Evolutionary conservation across 2,888 invertebrate genomes (phyloP), one percentile per base, ranked within the genome.

Genomic region (Andrena praecox): DNA sequence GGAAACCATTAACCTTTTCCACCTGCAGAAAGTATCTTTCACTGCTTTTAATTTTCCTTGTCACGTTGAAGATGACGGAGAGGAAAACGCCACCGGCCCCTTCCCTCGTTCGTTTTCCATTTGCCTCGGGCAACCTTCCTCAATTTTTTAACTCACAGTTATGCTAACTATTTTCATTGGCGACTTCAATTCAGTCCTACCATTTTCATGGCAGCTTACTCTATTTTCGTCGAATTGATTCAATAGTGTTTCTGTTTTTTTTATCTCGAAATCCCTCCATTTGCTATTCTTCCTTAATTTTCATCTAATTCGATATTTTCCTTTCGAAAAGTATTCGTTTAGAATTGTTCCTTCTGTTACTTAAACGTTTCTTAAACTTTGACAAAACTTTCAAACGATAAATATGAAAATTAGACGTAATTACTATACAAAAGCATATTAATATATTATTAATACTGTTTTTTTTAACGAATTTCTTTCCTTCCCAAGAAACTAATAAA

Each of bases 11-110:
- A 68, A 68, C 31, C 62, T 68, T 62, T 66, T 71, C 60, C 35
- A 60, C 59, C 52, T 29, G 59, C 62, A 33, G 63, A 62, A 71
- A 78, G 56, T 68, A 68, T 73, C 72, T 78, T 78, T 67, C 64
- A 73, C 60, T 78, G 67, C 71, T 66, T 35, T 54, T 24, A 54
- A 54, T 54, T 54, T 60, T 62, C 71, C 48, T 48, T 35, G 48
- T 71, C 54, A n/a, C 59, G 52, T 31, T 68, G 54, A 54, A 20
- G 52, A 20, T 8, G 20, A 54, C 54, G 12, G 42, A 54, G 54
- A 54, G 20, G 54, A 20, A 54, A 54, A 20, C 8, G 7, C 24
- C 20, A 5, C 16, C 54, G 20, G 3, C 8, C 52, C 20, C 8
- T 54, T 54, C 8, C 8, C 54, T 24, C 54, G 2, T 54, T 54